These are phyloP conservation scores for Lucilia cuprina DNA, from an alignment of 1,140 invertebrate species.

Conservation along the genomic window DNA sequence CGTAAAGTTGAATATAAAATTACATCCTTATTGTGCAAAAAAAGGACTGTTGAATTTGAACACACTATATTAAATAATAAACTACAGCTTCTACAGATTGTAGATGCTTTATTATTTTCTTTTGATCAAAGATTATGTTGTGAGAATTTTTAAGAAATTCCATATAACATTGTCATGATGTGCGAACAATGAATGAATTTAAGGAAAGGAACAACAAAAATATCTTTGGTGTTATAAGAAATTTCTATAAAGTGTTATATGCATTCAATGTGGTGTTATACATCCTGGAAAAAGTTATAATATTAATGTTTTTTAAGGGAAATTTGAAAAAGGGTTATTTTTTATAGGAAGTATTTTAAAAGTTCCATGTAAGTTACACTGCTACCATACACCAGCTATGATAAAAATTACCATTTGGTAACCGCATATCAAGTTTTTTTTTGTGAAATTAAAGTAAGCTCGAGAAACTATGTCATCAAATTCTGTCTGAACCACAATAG, in stretches of 20 bases:
- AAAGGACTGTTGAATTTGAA: neutral
- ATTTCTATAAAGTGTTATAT: neutral
- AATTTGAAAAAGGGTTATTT: neutral
- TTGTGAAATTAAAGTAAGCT: too few relatives aligned
- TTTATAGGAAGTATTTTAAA: too few relatives aligned
- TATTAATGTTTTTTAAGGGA: too few relatives aligned
- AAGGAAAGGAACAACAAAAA: too few relatives aligned
- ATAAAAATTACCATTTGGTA: too few relatives aligned
- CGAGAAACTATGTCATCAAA: too few relatives aligned
- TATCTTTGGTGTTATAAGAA: neutral
- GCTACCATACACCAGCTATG: too few relatives aligned
- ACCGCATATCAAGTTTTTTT: too few relatives aligned
- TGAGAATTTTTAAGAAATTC: neutral
- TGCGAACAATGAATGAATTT: neutral
- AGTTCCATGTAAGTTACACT: too few relatives aligned
- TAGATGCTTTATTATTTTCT: neutral
- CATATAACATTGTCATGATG: neutral
- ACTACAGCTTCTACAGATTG: neutral
- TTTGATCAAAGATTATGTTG: neutral
- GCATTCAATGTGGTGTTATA: neutral
- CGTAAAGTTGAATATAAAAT: neutral
- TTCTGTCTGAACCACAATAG: too few relatives aligned
- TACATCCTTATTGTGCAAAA: neutral
- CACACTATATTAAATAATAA: neutral
- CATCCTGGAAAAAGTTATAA: too few relatives aligned